These are phyloP conservation scores for Eudemis profundana DNA, from an alignment of 2,888 invertebrate genomes.

Conservation along the genomic window DNA sequence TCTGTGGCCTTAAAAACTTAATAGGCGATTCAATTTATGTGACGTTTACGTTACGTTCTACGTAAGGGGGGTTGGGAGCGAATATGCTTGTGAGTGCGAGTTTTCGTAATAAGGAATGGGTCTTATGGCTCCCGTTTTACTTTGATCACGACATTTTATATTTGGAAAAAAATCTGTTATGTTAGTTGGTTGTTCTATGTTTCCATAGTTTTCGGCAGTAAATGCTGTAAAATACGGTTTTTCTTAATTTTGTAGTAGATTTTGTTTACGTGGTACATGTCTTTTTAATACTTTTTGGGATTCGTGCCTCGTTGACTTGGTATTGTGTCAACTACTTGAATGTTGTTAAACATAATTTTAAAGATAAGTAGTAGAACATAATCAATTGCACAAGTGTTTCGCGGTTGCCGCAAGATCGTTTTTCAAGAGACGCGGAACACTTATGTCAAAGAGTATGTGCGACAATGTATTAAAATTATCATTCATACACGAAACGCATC, in stretches of 20 bases:
- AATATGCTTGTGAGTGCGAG: slow-evolving; percentile 16
- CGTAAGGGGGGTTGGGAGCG: slow-evolving; percentile 48
- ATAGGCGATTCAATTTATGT: slow-evolving; percentile 63
- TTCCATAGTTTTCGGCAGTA: no score
- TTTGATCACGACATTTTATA: not conserved
- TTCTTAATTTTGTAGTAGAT: no score
- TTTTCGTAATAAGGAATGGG: slow-evolving; percentile 4
- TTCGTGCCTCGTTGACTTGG: no score
- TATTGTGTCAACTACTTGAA: no score
- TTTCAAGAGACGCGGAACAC: not conserved
- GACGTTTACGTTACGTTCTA: slow-evolving; percentile 55
- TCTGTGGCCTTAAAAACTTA: slow-evolving; percentile 62
- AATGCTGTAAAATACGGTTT: no score
- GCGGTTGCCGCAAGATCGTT: no score
- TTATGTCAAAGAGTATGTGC: not conserved
- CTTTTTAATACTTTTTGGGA: no score
- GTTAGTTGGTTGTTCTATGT: not conserved
- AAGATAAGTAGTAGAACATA: no score
- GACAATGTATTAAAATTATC: slow-evolving; percentile 12
- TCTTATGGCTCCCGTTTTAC: not conserved
- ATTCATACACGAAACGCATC: slow-evolving; percentile 18
- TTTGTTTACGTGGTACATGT: no score
- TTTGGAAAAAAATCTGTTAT: not conserved
- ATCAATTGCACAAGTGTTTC: no score
- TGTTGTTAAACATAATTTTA: no score